These are phyloP conservation scores for Agrochola lota DNA, from an alignment of 2,888 invertebrate genomes.

Conservation along the genomic window DNA sequence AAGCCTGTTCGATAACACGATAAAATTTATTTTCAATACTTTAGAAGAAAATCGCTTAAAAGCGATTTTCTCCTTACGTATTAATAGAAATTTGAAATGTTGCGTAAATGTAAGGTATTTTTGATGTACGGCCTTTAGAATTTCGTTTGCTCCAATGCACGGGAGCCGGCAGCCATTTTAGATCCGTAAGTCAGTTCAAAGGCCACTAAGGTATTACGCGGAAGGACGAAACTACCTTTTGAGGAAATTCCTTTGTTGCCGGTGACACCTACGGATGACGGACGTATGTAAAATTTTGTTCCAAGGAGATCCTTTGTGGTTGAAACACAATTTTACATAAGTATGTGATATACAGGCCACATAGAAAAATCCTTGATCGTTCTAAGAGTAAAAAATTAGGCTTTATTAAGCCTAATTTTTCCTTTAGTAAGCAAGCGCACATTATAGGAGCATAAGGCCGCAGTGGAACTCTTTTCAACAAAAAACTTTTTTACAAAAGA, in stretches of 20 bases:
- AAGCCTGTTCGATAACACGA: not conserved
- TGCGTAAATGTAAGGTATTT: not conserved
- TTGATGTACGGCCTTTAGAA: not conserved
- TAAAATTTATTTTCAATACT: not conserved
- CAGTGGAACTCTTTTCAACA: too few relatives aligned
- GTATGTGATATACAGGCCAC: not conserved
- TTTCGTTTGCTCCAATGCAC: not conserved
- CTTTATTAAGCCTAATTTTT: too few relatives aligned
- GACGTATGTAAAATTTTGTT: too few relatives aligned
- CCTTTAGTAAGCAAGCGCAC: too few relatives aligned
- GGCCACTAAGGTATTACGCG: not conserved
- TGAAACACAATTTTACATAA: not conserved
- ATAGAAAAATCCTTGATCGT: not conserved
- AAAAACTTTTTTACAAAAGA: too few relatives aligned
- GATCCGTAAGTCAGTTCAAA: conserved; percentile 18
- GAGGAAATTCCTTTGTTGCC: conserved; percentile 24
- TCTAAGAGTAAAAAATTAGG: too few relatives aligned
- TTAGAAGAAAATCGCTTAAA: not conserved
- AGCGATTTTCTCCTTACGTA: too few relatives aligned
- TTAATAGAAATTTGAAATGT: too few relatives aligned
- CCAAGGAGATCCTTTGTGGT: too few relatives aligned
- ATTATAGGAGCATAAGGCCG: too few relatives aligned
- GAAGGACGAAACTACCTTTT: conserved; percentile 20
- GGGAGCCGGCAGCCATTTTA: not conserved
- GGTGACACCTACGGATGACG: not conserved